phyloP scores from a whole-genome alignment of 2,888 invertebrate genomes.

The Stenolophus ochropezus region DNA sequence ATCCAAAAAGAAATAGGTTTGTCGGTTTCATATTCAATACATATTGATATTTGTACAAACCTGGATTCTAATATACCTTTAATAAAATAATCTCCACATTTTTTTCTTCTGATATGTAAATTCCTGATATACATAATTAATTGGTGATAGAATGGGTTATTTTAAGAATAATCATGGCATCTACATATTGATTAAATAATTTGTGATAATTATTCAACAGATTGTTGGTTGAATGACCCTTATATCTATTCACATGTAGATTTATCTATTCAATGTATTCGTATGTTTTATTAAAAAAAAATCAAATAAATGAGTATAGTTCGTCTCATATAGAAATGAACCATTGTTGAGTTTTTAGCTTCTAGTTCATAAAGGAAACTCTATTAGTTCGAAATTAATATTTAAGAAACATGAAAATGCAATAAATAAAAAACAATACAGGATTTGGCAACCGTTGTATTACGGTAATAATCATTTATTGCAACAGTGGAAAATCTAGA shows the following conservation, averaged over 20 bases:
- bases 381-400: too few relatives aligned
- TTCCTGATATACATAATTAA: neutral
- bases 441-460: too few relatives aligned
- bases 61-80: neutral
- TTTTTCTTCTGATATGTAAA: neutral
- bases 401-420: too few relatives aligned
- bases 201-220: neutral
- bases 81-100: neutral
- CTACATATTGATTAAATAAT: neutral
- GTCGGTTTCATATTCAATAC: neutral
- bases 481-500: too few relatives aligned
- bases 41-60: neutral
- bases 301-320: too few relatives aligned
- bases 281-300: too few relatives aligned
- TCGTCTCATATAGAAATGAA: too few relatives aligned
- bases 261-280: neutral
- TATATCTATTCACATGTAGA: neutral
- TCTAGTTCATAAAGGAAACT: too few relatives aligned
- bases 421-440: too few relatives aligned
- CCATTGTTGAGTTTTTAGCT: too few relatives aligned
- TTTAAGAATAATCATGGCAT: too few relatives aligned
- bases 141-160: neutral
- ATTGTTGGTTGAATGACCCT: neutral
- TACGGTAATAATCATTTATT: too few relatives aligned
- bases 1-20: conserved; percentile 23